Evolutionary conservation across 2,797 vertebrate genomes (phyloP), one percentile per base, ranked within the genome.

Genomic region (Cephalopachus bancanus): DNA sequence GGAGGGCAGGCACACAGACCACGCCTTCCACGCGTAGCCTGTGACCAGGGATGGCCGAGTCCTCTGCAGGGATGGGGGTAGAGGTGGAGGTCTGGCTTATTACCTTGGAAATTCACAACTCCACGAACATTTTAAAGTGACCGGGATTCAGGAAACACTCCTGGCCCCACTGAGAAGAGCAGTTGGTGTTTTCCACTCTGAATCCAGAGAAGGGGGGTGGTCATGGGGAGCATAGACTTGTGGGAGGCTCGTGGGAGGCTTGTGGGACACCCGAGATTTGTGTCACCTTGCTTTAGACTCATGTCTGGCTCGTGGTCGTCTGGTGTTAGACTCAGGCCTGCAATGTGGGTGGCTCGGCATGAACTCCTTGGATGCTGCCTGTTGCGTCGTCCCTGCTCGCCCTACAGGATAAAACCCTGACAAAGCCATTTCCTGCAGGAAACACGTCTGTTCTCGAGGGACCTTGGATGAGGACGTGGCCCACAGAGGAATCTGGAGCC

Each of bases 111-210:
- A 37, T 37, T 37, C 37, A 37, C 3, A 37, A 37, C 37, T 37
- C 37, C 37, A 37, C 37, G 37, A 37, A 37, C 37, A 37, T 3
- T 3, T 37, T 37, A 87, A 51, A 95, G 60, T 95, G 74, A 91
- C 26, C 75, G 79, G 64, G 65, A 83, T 93, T 95, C 89, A 94
- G 80, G 49, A 65, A 69, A 93, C 78, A 84, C 92, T 96, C 96
- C 89, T 55, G 80, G 86, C 19, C 64, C 44, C 20, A 33, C 8
- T 80, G 79, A 93, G 74, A 84, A 80, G 49, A 93, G 59, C 24
- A 37, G 20, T 4, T 89, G 49, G 57, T 87, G 60, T 96, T 96
- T 96, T 89, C 37, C 67, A 26, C 26, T 94, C 59, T 33, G 89
- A 51, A 67, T 91, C 37, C 57, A 60, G 65, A 94, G 83, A 79